Evolutionary conservation across 2,888 invertebrate species (phyloP), one percentile per base, ranked within the genome.

Genomic region (Acanthosepion lycidas): DNA sequence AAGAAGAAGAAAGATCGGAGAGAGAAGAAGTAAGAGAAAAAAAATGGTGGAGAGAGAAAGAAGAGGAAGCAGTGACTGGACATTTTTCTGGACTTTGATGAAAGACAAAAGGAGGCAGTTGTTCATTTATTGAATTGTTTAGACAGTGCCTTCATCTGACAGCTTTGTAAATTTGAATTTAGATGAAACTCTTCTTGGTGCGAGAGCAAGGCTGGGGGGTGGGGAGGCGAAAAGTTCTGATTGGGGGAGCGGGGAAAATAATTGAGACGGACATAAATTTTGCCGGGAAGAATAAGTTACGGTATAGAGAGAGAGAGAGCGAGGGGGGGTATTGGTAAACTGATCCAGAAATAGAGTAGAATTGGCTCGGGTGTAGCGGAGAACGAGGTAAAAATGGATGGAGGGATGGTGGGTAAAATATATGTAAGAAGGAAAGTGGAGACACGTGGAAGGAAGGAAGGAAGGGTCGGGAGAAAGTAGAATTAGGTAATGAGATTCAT

Each of bases 401-500:
- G 51, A 15, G 51, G 15, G 51, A 15, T 8, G 8, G 51, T 51
- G 51, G 78, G 2, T 12, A 15, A 78, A 33, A 78, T 78, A 78
- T 78, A 78, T 78, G 78, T 78, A 78, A 78, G 78, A 78, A 78
- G 12, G 78, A 78, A n/a, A 33, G 18, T 15, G 78, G 26, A 33
- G n/a, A 78, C n/a, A 78, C 78, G 23, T 12, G n/a, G 9, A 5
- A 9, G n/a, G 78, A 18, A 9, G n/a, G 78, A 18, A n/a, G 3
- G 78, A 12, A 78, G 78, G 28, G n/a, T 78, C 28, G n/a, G 78
- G 78, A 33, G 0, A 18, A n/a, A 15, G 9, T n/a, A n/a, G n/a
- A 78, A 78, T n/a, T 78, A 78, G n/a, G n/a, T 78, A 78, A 78
- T 78, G 78, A 78, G 78, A 78, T 78, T 78, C 78, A 78, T 78